Evolutionary conservation across 2,113 vertebrate species (phyloP).

Genomic region (Colistium nudipinnis): DNA sequence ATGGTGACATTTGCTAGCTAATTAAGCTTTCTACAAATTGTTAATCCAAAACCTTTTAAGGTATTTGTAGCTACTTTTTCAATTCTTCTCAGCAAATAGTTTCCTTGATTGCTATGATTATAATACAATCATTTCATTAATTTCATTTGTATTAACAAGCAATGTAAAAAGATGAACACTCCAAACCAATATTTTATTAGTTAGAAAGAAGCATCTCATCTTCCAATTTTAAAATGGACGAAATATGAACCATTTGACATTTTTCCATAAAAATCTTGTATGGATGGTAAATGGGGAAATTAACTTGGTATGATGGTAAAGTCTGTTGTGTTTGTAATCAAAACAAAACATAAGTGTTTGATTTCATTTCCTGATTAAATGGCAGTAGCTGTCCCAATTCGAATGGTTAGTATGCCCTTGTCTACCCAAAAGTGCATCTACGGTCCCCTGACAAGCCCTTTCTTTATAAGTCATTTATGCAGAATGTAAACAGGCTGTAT

Average conservation of each 20-base stretch:
- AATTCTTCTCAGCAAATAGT: neutral
- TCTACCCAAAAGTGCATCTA: slow-evolving; percentile 27
- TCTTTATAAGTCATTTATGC: slow-evolving; percentile 24
- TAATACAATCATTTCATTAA: neutral
- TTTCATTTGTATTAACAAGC: too few relatives aligned
- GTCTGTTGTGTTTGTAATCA: neutral
- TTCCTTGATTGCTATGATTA: neutral
- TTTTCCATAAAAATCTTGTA: neutral
- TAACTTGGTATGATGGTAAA: too few relatives aligned
- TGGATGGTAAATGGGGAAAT: neutral
- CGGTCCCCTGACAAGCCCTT: slow-evolving; percentile 17
- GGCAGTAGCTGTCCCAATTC: neutral
- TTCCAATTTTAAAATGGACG: too few relatives aligned
- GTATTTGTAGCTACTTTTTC: neutral
- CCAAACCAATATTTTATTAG: too few relatives aligned
- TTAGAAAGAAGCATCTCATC: neutral
- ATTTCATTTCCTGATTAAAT: slow-evolving; percentile 13
- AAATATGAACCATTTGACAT: neutral
- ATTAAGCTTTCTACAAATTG: too few relatives aligned
- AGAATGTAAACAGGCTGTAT: slow-evolving; percentile 15
- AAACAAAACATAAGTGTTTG: slow-evolving; percentile 2
- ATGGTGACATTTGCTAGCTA: too few relatives aligned
- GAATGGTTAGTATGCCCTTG: neutral
- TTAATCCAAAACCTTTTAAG: neutral
- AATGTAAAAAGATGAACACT: too few relatives aligned